Percentiles rank a stretch among this genome's conserved stretches.
Conservation (phyloP, 35 echinoderm and acorn worm genomes). For the Stichopus chloronotus region DNA sequence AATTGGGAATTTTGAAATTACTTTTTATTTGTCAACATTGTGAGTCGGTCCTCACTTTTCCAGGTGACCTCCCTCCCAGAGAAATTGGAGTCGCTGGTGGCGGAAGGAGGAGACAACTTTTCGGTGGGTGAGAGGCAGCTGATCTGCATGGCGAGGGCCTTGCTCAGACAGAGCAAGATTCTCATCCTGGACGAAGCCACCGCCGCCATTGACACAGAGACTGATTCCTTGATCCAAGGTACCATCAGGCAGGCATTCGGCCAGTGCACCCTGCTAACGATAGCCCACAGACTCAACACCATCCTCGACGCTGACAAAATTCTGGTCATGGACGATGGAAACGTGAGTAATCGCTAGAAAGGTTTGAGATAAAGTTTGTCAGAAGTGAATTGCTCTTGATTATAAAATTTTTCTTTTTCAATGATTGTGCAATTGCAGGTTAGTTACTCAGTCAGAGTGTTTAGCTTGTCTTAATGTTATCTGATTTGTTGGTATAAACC, state of each 20-base stretch:
- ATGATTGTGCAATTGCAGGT: no score
- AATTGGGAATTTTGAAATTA: no score
- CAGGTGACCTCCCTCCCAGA: conserved; percentile 71
- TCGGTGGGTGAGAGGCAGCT: conserved; percentile 90
- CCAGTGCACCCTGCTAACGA: conserved; percentile 83
- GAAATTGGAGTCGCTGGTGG: conserved; percentile 75
- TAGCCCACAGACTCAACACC: conserved; percentile 95
- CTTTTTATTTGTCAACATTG: no score
- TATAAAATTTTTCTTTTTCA: no score
- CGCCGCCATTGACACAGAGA: conserved; percentile 98
- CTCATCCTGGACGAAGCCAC: conserved; percentile 94
- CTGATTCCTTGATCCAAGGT: conserved; percentile 81
- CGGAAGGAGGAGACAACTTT: conserved; percentile 90
- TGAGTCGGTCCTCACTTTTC: background rate
- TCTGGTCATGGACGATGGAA: conserved; percentile 86
- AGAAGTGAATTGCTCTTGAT: background rate
- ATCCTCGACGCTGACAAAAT: conserved; percentile 89
- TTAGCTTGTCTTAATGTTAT: no score
- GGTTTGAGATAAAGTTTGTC: background rate
- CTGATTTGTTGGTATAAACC: no score
- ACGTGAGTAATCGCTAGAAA: conserved; percentile 51
- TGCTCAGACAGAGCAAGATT: conserved; percentile 89
- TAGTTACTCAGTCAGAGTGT: no score
- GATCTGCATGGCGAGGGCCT: conserved; percentile 89
- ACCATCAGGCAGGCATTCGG: conserved; percentile 86